Conservation (phyloP, 2,797 vertebrate genomes). For the Hoplostethus mediterraneus region DNA sequence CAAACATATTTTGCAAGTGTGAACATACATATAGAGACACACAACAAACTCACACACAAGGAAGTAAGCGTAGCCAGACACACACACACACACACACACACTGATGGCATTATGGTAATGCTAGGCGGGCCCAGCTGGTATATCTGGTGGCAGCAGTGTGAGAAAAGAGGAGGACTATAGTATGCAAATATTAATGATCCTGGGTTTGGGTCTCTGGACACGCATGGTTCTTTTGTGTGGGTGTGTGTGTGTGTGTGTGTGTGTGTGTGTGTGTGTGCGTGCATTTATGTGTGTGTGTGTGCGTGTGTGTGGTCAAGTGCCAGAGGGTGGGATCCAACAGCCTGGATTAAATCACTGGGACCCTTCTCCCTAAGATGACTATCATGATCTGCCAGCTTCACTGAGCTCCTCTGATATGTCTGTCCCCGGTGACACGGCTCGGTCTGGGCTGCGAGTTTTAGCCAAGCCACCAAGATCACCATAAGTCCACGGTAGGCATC, state of each 20-base stretch:
- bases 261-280: constrained; percentile 37
- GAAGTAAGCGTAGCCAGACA: constrained; percentile 39
- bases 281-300: constrained; percentile 6
- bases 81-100: constrained; percentile 52
- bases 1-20: constrained; percentile 37
- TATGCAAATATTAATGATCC: constrained; percentile 87
- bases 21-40: constrained; percentile 38
- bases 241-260: constrained; percentile 48
- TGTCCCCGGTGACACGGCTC: constrained; percentile 80
- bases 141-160: constrained; percentile 84
- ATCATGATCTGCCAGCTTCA: constrained; percentile 80
- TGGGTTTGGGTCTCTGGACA: constrained; percentile 82
- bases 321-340: constrained; percentile 80
- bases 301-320: constrained; percentile 77
- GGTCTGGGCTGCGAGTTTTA: constrained; percentile 73
- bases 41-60: constrained; percentile 10
- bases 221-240: constrained; percentile 64
- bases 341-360: constrained; percentile 83
- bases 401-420: constrained; percentile 82
- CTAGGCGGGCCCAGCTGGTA: constrained; percentile 85
- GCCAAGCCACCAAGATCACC: constrained; percentile 82
- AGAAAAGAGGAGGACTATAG: constrained; percentile 85
- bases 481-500: constrained; percentile 77
- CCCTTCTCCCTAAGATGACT: constrained; percentile 82
- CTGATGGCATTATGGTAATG: constrained; percentile 82